phyloP scores from a whole-genome alignment of 1,140 invertebrate species.

The Lineus longissimus region DNA sequence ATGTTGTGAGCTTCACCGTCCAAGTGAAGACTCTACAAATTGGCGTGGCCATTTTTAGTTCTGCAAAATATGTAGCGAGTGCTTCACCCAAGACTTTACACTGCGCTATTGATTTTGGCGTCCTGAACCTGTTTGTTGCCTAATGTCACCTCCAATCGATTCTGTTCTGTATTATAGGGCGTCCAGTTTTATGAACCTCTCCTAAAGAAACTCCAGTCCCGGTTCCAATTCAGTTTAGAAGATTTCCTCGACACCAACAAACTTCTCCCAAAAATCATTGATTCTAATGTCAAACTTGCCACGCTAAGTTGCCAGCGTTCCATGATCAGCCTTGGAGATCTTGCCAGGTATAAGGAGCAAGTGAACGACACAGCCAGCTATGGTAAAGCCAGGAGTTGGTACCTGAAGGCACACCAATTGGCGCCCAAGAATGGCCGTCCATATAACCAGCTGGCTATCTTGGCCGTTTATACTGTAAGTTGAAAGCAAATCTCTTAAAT shows the following conservation, averaged over 20 bases:
- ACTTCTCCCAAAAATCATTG: slow-evolving; percentile 59
- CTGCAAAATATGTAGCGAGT: no score
- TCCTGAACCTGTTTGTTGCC: not conserved
- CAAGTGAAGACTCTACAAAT: no score
- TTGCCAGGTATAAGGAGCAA: slow-evolving; percentile 83
- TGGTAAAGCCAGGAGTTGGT: slow-evolving; percentile 72
- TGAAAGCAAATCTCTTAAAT: slow-evolving; percentile 11
- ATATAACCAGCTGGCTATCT: slow-evolving; percentile 90
- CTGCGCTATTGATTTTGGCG: no score
- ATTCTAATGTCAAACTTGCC: slow-evolving; percentile 69
- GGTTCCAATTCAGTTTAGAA: slow-evolving; percentile 71
- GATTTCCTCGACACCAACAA: slow-evolving; percentile 57
- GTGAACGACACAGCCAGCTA: slow-evolving; percentile 77
- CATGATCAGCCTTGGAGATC: slow-evolving; percentile 83
- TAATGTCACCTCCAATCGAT: slow-evolving; percentile 3
- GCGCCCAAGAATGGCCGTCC: slow-evolving; percentile 92
- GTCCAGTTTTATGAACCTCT: slow-evolving; percentile 74
- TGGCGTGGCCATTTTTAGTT: no score
- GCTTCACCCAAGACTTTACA: no score
- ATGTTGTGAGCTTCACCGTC: no score
- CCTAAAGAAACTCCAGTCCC: slow-evolving; percentile 68
- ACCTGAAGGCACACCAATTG: slow-evolving; percentile 87
- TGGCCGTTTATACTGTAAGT: slow-evolving; percentile 84
- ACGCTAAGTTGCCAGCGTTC: slow-evolving; percentile 81
- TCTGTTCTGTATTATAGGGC: no score